phyloP scores from a whole-genome alignment of 1,140 invertebrate species.

The Maconellicoccus hirsutus region DNA sequence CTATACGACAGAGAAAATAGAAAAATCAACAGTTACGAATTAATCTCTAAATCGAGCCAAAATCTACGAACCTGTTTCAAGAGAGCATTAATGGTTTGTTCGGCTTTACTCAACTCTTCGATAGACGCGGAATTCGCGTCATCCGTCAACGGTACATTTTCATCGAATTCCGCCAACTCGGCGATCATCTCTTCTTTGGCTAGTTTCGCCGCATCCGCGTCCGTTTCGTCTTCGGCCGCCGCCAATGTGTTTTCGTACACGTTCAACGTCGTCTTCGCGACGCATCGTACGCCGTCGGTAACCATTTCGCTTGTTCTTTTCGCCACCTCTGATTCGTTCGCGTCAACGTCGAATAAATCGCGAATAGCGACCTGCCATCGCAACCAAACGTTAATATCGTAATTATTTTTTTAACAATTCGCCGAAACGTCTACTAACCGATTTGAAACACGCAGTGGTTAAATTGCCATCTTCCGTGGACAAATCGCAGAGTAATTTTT shows the following conservation, averaged over 20 bases:
- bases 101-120: conserved; percentile 62
- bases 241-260: conserved; percentile 72
- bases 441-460: conserved; percentile 94
- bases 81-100: conserved; percentile 67
- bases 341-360: conserved; percentile 77
- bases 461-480: conserved; percentile 99
- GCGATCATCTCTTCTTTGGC: conserved; percentile 86
- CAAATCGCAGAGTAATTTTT: conserved; percentile 86
- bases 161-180: conserved; percentile 92
- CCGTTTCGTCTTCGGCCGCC: conserved; percentile 86
- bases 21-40: not conserved
- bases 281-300: not conserved
- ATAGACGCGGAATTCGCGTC: conserved; percentile 29
- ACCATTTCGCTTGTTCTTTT: conserved; percentile 49
- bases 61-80: conserved; percentile 58
- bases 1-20: conserved; percentile 43
- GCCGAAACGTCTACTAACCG: conserved; percentile 45
- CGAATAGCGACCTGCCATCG: conserved; percentile 80
- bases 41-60: not conserved
- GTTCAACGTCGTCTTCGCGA: conserved; percentile 35
- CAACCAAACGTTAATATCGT: too few relatives aligned
- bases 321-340: conserved; percentile 45
- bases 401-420: not conserved
- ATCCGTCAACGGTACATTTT: conserved; percentile 75
- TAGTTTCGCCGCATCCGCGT: conserved; percentile 78